A percentile compares a stretch with the other conserved stretches of the same genome.
Conservation (phyloP, 1,140 invertebrate species). For the Macrobrachium nipponense region DNA sequence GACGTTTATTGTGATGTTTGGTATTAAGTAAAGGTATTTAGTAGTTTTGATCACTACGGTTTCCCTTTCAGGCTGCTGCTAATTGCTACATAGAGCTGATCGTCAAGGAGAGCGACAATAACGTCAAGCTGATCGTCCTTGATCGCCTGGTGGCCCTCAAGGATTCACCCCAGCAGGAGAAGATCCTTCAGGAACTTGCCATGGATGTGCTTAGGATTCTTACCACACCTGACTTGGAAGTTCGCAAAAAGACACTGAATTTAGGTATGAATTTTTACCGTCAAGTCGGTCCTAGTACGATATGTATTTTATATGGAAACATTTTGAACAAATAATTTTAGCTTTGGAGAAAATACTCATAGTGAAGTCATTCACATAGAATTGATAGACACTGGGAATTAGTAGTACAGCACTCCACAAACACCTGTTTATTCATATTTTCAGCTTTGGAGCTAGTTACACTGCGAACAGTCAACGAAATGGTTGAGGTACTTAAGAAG, state of each 20-base stretch:
- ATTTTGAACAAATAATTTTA: too few species aligned
- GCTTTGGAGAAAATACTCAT: too few species aligned
- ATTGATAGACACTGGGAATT: too few species aligned
- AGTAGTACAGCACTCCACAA: too few species aligned
- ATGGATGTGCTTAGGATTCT: slow-evolving; percentile 98
- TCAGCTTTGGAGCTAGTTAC: slow-evolving; percentile 92
- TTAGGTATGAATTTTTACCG: slow-evolving; percentile 8
- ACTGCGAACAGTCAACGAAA: slow-evolving; percentile 94
- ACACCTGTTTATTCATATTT: background rate
- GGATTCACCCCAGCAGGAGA: slow-evolving; percentile 87
- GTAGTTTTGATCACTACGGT: background rate
- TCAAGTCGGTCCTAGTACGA: too few species aligned
- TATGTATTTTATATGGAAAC: too few species aligned
- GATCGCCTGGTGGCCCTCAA: slow-evolving; percentile 92
- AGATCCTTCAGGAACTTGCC: slow-evolving; percentile 95
- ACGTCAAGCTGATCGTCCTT: slow-evolving; percentile 98
- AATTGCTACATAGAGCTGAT: slow-evolving; percentile 98
- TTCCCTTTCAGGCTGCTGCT: slow-evolving; percentile 82
- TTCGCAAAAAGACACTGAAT: slow-evolving; percentile 73
- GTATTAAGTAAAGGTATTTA: too few species aligned
- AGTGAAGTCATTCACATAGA: too few species aligned
- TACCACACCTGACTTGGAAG: slow-evolving; percentile 94
- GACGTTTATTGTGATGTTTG: too few species aligned
- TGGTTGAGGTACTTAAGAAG: slow-evolving; percentile 94
- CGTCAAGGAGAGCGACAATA: slow-evolving; percentile 99